These are phyloP conservation scores for Candidula unifasciata DNA, from an alignment of 2,888 invertebrate genomes.

Conservation along the genomic window DNA sequence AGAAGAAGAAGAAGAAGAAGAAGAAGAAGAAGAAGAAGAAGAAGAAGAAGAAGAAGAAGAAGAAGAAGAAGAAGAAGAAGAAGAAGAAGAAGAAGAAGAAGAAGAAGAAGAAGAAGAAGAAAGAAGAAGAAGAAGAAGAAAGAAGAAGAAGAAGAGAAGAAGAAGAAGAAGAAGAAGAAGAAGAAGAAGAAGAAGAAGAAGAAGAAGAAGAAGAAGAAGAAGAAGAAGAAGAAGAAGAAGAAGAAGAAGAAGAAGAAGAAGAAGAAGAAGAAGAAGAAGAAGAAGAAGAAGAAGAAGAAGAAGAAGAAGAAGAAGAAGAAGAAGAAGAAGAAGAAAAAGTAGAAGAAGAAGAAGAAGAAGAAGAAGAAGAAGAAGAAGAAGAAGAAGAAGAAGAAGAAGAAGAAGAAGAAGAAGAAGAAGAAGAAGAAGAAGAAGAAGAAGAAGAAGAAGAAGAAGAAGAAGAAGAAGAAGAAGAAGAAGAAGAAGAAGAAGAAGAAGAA, in stretches of 20 bases:
- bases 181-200: not conserved
- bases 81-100: not conserved
- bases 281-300: not conserved
- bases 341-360: not conserved
- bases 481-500: not conserved
- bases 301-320: not conserved
- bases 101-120: not conserved
- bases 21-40: too few species aligned
- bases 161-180: not conserved
- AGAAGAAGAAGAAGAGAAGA: not conserved
- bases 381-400: not conserved
- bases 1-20: not conserved
- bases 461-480: not conserved
- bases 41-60: not conserved
- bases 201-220: not conserved
- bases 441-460: not conserved
- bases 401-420: not conserved
- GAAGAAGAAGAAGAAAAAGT: not conserved
- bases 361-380: not conserved
- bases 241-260: not conserved
- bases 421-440: not conserved
- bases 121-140: not conserved
- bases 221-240: not conserved
- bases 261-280: not conserved
- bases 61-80: not conserved